phyloP scores from a whole-genome alignment of 2,113 vertebrate species.

The Phyllostomus discolor region DNA sequence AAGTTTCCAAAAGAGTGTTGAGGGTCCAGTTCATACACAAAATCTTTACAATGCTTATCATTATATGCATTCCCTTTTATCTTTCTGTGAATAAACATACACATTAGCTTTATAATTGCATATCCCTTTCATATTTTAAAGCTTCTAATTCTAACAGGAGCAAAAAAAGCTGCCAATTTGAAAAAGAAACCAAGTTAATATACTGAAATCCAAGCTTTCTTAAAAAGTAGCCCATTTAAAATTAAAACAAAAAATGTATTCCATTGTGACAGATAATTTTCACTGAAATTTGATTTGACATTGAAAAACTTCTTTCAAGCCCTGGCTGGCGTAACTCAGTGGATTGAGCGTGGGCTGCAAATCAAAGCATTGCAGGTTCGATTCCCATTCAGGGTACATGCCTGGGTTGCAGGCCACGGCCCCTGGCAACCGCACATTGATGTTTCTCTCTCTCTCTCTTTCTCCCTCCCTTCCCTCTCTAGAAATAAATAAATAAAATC shows the following conservation, averaged over 20 bases:
- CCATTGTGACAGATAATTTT: not conserved
- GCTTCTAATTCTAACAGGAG: conserved; percentile 5
- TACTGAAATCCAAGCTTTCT: not conserved
- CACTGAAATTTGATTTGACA: not conserved
- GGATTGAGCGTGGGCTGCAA: no score
- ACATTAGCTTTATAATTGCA: conserved; percentile 18
- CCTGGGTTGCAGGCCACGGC: no score
- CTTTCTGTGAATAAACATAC: conserved; percentile 28
- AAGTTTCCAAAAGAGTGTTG: conserved; percentile 1
- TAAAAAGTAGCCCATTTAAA: not conserved
- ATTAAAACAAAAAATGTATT: not conserved
- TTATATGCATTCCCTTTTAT: conserved; percentile 13
- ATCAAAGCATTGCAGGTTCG: no score
- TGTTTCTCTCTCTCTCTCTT: no score
- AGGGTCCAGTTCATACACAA: not conserved
- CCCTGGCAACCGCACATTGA: no score
- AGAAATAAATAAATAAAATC: no score
- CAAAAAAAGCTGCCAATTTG: not conserved
- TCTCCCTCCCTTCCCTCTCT: no score
- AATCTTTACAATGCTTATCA: not conserved
- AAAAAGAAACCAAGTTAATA: conserved; percentile 5
- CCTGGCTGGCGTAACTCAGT: no score
- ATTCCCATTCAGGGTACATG: no score
- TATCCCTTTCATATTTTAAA: not conserved
- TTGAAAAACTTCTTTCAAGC: not conserved